Base-by-base conservation (phyloP, 2,113 vertebrate species). In the Leptobrachium leishanense region DNA sequence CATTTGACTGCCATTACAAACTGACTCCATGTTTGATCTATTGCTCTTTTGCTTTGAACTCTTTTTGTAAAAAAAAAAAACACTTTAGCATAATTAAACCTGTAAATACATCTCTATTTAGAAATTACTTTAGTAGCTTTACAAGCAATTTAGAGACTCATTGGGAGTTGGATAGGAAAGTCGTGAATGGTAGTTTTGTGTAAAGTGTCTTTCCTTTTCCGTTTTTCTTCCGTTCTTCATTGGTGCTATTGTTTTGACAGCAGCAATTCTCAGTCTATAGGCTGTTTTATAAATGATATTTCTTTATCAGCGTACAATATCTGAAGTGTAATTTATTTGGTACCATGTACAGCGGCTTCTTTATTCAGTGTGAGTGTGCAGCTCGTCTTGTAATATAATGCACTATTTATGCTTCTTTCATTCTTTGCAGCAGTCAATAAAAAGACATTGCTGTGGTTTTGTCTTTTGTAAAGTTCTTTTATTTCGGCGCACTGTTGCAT, bases 351-450 rank as follows among this genome's bases (percentile, higher is more conserved):
- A 50, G 4, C 46, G 8, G 8, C 46, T 1, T 5, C 46, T 50
- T 0, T 50, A 2, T 85, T 82, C 75, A n/a, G 62, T 44, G 2
- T 81, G n/a, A 63, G 42, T 54, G 59, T 82, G 81, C 82, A 77
- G 85, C 83, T 85, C 89, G 84, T 86, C 81, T 85, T 93, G 90
- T 93, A 93, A 90, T 89, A 91, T 93, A 91, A 88, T 92, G 90
- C 91, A 92, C 88, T 89, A 92, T 93, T 88, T 84, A 87, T 90
- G 85, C 71, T 86, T 77, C 83, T 81, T 83, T 79, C 81, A 85
- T 82, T 89, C 86, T 83, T 91, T 90, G 84, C 83, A 88, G 82
- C 85, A 85, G 89, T 87, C 87, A 90, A 94, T 93, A 92, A 93
- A 94, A 92, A 76, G 85, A 89, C 10, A 68, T 68, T 31, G 82